Evolutionary conservation across 2,888 invertebrate species (phyloP).

Genomic region (Drosophila bunnanda): DNA sequence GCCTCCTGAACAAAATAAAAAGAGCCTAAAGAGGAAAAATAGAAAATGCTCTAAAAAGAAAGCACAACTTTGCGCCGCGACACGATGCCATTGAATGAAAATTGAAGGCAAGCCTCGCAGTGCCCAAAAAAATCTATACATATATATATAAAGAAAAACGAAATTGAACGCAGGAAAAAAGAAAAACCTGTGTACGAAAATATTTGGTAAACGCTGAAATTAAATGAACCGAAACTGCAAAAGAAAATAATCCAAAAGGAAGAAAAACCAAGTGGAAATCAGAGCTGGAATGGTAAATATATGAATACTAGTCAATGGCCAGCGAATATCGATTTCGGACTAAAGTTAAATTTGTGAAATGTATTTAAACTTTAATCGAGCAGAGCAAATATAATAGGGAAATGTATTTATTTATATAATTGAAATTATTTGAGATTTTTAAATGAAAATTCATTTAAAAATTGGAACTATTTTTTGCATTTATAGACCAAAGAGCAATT

Average conservation of each 20-base stretch:
- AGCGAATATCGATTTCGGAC: slow-evolving; percentile 3
- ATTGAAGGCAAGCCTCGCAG: slow-evolving; percentile 26
- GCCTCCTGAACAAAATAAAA: slow-evolving; percentile 20
- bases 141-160: slow-evolving; percentile 27
- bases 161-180: slow-evolving; percentile 28
- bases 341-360: background rate
- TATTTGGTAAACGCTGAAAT: slow-evolving; percentile 43
- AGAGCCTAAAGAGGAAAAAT: slow-evolving; percentile 30
- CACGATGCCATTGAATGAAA: slow-evolving; percentile 41
- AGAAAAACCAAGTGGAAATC: slow-evolving; percentile 5
- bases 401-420: background rate
- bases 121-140: slow-evolving; percentile 33
- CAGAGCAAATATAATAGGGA: background rate
- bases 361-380: slow-evolving; percentile 1
- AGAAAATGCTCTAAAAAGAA: slow-evolving; percentile 26
- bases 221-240: slow-evolving; percentile 64
- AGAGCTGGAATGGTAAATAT: slow-evolving; percentile 5
- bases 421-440: background rate
- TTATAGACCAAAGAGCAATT: background rate
- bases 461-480: no score
- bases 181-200: slow-evolving; percentile 21
- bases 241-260: slow-evolving; percentile 32
- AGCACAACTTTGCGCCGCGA: slow-evolving; percentile 32
- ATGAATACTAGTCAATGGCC: slow-evolving; percentile 4
- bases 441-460: background rate